These are phyloP conservation scores for Leptinotarsa rubiginosa DNA, from an alignment of 2,888 invertebrate species.

Conservation along the genomic window DNA sequence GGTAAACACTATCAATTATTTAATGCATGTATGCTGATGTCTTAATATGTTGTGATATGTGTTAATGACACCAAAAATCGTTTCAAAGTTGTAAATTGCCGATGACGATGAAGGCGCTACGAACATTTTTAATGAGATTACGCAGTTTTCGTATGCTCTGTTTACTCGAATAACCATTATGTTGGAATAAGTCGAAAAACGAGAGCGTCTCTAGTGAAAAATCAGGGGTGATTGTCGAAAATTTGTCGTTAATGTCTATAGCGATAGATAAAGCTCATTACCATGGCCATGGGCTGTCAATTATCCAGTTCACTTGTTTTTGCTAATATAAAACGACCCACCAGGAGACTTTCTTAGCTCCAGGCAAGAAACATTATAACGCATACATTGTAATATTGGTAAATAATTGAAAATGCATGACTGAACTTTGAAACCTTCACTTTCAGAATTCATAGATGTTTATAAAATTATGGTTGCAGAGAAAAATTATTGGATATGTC, in stretches of 20 bases:
- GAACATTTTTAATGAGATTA: slow-evolving; percentile 12
- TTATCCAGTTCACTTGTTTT: slow-evolving; percentile 7
- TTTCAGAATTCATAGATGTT: background rate
- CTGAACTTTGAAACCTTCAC: background rate
- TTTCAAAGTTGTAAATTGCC: slow-evolving; percentile 24
- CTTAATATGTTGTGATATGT: slow-evolving; percentile 32
- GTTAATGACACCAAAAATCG: slow-evolving; percentile 34
- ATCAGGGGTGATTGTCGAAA: background rate
- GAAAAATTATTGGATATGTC: too few species aligned
- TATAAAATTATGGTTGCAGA: background rate
- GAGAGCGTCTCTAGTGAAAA: background rate
- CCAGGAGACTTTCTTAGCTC: background rate
- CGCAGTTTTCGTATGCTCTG: slow-evolving; percentile 14
- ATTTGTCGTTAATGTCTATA: background rate
- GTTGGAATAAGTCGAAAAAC: background rate
- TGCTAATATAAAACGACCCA: background rate
- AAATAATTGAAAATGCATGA: slow-evolving; percentile 12
- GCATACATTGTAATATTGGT: background rate
- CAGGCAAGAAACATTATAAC: background rate
- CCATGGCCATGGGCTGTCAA: background rate
- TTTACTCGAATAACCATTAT: slow-evolving; percentile 10
- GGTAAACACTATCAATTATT: slow-evolving; percentile 30
- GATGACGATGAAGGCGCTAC: slow-evolving; percentile 10
- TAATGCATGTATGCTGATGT: slow-evolving; percentile 22
- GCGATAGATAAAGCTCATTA: background rate